Base-by-base conservation (phyloP, 2,113 vertebrate genomes). In the Pluvianellus socialis region DNA sequence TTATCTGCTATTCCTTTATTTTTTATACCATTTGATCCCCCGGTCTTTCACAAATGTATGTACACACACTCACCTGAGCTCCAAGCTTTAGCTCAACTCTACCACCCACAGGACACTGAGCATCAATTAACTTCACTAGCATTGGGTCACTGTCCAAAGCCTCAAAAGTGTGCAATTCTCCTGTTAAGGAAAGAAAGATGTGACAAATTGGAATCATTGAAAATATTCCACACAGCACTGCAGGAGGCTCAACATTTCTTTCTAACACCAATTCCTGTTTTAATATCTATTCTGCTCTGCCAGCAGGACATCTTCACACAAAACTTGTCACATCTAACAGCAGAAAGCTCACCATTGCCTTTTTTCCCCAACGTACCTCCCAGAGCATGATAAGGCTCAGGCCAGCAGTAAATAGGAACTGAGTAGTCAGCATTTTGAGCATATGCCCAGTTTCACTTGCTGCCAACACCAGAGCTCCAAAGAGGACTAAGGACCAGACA, bases 21-120 rank as follows among this genome's bases (percentile, higher is more conserved):
- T 68, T 45, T 59, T 61, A 38, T 5, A 4, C 9, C 11, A 10
- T 72, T 71, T 83, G 40, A 61, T 50, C 32, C 1, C 0, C 35
- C 44, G 30, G 8, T 70, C 67, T 63, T 32, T 79, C 62, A 75
- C 23, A 52, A n/a, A 10, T 12, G 3, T 47, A 18, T 5, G 7
- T 38, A 22, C n/a, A 66, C 5, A 68, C 12, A 70, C 92, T 91
- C 35, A 99, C 99, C 99, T 99, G 99, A 80, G 99, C 98, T 77
- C 99, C 99, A 15, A 98, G 98, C 98, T 99, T 99, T 63, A 99
- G 98, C 74, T 98, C 99, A 95, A 99, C 97, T 63, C 98, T 90
- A 77, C 97, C 98, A 90, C 98, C 96, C 58, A 99, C 99, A 4
- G 99, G 99, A 97, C 99, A 99, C 94, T 99, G 99, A 44, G 98